Conservation (phyloP, 2,888 invertebrate species). For the Cyclophora punctaria region DNA sequence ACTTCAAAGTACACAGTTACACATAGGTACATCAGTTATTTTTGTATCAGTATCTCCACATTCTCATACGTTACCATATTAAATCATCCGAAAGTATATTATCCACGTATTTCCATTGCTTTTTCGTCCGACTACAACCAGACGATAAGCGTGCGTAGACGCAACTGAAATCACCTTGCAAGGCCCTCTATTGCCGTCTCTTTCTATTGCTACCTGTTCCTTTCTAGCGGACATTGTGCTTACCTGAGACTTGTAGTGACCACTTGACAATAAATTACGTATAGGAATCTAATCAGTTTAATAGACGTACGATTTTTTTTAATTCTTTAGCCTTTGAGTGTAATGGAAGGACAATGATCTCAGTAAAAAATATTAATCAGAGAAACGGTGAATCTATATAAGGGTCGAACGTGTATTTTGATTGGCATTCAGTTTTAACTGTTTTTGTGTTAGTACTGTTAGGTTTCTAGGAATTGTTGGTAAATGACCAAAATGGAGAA, state of each 20-base stretch:
- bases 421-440: too few species aligned
- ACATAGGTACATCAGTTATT: too few species aligned
- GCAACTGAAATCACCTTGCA: constrained; percentile 76
- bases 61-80: constrained; percentile 18
- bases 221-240: constrained; percentile 72
- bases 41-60: not conserved
- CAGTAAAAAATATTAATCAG: constrained; percentile 1
- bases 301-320: constrained; percentile 67
- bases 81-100: too few species aligned
- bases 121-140: constrained; percentile 46
- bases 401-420: too few species aligned
- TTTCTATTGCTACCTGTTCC: constrained; percentile 44
- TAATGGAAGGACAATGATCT: constrained; percentile 37
- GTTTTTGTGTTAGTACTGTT: too few species aligned
- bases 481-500: too few species aligned
- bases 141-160: constrained; percentile 66
- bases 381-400: too few species aligned
- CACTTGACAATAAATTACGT: constrained; percentile 71
- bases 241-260: constrained; percentile 36
- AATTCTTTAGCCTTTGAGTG: constrained; percentile 28
- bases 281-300: constrained; percentile 74
- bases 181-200: constrained; percentile 67
- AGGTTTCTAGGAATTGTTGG: too few species aligned
- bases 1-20: not conserved
- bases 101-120: too few species aligned